Percentiles rank a stretch among this genome's conserved stretches.
These are phyloP conservation scores for Invenusta paracnida DNA, from an alignment of 2,888 invertebrate genomes.

Conservation along the genomic window DNA sequence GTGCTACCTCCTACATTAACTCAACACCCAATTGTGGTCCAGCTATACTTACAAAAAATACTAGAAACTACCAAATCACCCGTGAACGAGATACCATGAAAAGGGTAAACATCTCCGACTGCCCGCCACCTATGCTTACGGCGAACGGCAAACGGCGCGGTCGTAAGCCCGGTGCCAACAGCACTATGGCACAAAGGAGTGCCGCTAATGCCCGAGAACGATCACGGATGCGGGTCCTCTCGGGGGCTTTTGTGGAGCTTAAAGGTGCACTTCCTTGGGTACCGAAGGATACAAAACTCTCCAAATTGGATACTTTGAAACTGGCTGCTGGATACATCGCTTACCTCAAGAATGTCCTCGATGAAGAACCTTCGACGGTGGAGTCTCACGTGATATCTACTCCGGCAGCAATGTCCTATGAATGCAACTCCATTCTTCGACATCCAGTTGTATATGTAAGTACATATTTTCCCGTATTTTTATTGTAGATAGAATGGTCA, in stretches of 20 bases:
- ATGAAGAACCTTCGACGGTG: constrained; percentile 9
- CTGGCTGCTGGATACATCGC: constrained; percentile 42
- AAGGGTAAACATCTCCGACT: constrained; percentile 5
- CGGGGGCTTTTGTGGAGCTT: constrained; percentile 41
- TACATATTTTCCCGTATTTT: no score
- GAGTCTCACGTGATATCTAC: neutral
- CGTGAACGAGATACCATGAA: no score
- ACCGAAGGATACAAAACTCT: constrained; percentile 42
- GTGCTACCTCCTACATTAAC: no score
- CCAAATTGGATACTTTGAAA: constrained; percentile 42
- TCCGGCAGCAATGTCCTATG: neutral
- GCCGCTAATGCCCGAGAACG: constrained; percentile 42
- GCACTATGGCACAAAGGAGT: constrained; percentile 41
- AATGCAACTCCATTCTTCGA: neutral
- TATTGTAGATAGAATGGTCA: no score
- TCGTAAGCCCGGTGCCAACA: constrained; percentile 43
- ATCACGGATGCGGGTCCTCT: constrained; percentile 43
- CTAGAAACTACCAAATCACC: no score
- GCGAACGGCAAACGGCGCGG: constrained; percentile 40
- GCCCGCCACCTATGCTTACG: constrained; percentile 42
- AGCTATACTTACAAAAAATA: no score
- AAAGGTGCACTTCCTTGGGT: constrained; percentile 42
- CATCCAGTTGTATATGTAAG: neutral
- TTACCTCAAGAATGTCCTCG: constrained; percentile 41
- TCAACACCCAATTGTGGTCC: no score